These are phyloP conservation scores for Lysandra coridon DNA, from an alignment of 2,888 invertebrate genomes.

Conservation along the genomic window DNA sequence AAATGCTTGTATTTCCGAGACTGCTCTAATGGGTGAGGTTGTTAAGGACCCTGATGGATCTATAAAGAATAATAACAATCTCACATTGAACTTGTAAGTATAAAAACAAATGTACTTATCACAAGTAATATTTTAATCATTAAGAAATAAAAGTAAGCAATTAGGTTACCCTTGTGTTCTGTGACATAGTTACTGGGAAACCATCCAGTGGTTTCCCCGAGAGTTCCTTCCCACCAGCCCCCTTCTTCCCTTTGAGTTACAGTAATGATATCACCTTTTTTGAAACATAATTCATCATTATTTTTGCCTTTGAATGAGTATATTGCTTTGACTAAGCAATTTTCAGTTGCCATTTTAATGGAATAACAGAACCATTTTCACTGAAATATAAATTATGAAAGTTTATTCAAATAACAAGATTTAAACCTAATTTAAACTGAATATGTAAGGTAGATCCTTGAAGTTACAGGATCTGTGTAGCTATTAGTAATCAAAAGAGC, in stretches of 20 bases:
- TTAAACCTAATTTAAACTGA: too few relatives aligned
- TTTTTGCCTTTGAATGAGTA: conserved; percentile 97
- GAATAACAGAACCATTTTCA: conserved; percentile 59
- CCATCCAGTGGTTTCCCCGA: conserved; percentile 97
- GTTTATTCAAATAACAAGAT: conserved; percentile 16
- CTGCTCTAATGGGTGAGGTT: conserved; percentile 83
- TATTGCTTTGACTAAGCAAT: conserved; percentile 91
- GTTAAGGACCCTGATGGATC: conserved; percentile 80
- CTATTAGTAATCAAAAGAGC: neutral
- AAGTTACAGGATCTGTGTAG: neutral
- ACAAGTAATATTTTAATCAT: neutral
- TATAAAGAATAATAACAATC: conserved; percentile 44
- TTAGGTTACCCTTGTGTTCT: conserved; percentile 85
- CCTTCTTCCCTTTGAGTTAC: conserved; percentile 97
- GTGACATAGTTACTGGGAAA: conserved; percentile 98
- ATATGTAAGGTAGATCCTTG: neutral
- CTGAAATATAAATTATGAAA: conserved; percentile 39
- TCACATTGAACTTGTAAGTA: neutral
- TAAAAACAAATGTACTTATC: neutral
- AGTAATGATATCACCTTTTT: conserved; percentile 97
- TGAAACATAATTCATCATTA: conserved; percentile 98
- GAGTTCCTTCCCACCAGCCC: conserved; percentile 99
- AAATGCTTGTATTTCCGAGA: conserved; percentile 88
- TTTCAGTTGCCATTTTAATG: conserved; percentile 80
- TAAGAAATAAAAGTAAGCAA: neutral